Evolutionary conservation across 2,113 vertebrate genomes (phyloP).

Genomic region (Perognathus longimembris): DNA sequence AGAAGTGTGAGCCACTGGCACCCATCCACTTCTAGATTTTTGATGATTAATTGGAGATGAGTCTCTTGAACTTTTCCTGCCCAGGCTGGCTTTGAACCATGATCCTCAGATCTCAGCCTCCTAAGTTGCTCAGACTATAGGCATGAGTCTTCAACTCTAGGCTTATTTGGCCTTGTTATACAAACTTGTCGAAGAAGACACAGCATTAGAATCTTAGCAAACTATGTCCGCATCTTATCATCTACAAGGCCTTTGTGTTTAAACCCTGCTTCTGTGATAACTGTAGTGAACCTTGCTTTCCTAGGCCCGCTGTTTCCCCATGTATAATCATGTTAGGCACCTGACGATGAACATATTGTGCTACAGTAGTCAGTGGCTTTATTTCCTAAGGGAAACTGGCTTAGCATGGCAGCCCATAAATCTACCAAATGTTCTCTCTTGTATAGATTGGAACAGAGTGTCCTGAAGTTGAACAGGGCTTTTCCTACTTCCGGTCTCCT

Average conservation of each 20-base stretch:
- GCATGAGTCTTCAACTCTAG: too few relatives aligned
- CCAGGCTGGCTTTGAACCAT: too few relatives aligned
- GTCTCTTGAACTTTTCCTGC: too few relatives aligned
- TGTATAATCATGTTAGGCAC: background rate
- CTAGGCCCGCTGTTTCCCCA: background rate
- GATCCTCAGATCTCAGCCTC: too few relatives aligned
- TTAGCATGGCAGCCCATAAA: background rate
- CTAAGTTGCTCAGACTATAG: too few relatives aligned
- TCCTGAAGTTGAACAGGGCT: background rate
- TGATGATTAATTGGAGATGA: too few relatives aligned
- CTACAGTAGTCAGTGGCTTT: background rate
- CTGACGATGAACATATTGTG: background rate
- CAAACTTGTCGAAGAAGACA: background rate
- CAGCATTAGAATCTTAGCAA: background rate
- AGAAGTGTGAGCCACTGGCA: too few relatives aligned
- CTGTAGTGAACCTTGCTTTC: background rate
- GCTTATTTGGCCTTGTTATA: background rate
- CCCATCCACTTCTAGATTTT: too few relatives aligned
- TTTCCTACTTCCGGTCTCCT: background rate
- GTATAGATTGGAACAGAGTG: background rate
- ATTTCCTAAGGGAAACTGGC: conserved; percentile 12
- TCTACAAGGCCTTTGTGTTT: background rate
- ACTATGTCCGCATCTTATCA: background rate
- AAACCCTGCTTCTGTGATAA: background rate
- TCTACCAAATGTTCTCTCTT: background rate